Evolutionary conservation across 1,140 invertebrate genomes (phyloP).

Genomic region (Hetaerina americana): DNA sequence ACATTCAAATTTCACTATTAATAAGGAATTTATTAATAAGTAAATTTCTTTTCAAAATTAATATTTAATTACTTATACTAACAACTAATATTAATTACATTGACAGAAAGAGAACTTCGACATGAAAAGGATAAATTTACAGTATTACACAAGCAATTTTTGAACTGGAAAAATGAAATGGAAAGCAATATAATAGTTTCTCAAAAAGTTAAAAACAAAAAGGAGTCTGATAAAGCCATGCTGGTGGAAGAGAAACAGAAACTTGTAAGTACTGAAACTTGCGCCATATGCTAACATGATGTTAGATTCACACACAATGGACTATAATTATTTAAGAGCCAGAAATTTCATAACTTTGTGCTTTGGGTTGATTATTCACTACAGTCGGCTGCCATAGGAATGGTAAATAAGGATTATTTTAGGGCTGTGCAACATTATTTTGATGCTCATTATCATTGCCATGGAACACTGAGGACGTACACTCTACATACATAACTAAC

Average conservation of each 20-base stretch:
- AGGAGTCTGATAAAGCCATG: conserved; percentile 9
- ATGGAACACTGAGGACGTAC: too few relatives aligned
- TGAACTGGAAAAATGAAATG: neutral
- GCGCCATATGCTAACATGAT: neutral
- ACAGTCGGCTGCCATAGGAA: neutral
- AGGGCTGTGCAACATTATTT: neutral
- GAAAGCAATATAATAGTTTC: neutral
- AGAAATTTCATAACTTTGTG: neutral
- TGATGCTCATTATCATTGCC: neutral
- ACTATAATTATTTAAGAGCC: too few relatives aligned
- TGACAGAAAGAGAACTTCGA: neutral
- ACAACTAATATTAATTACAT: neutral
- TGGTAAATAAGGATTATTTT: neutral
- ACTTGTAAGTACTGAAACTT: neutral
- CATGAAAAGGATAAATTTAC: neutral
- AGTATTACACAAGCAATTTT: neutral
- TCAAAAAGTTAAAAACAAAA: neutral
- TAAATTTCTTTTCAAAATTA: neutral
- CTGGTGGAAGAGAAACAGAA: conserved; percentile 16
- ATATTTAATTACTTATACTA: neutral
- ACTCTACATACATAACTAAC: too few relatives aligned
- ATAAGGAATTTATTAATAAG: neutral
- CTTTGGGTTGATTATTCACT: neutral
- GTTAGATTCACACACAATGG: too few relatives aligned
- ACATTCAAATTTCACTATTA: neutral